phyloP scores from a whole-genome alignment of 2,113 vertebrate species.

The Neolamprologus ventralis region DNA sequence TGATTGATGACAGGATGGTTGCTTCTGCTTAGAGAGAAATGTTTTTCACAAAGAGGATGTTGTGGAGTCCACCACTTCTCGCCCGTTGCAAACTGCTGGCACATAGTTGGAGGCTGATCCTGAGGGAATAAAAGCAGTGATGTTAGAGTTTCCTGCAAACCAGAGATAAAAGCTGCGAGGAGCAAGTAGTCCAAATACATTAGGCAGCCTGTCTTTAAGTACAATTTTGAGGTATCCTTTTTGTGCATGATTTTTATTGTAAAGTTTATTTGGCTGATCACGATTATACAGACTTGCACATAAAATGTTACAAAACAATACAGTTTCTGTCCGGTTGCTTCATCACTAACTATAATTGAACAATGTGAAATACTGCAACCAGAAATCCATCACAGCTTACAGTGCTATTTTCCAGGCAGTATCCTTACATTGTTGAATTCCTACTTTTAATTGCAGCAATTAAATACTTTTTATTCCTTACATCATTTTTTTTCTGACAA shows the following conservation, averaged over 20 bases:
- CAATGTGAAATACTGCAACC: not conserved
- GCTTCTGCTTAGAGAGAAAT: constrained; percentile 20
- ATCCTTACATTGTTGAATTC: not conserved
- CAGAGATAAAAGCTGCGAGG: not conserved
- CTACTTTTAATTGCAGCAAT: not conserved
- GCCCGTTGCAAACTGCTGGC: constrained; percentile 91
- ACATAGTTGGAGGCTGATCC: constrained; percentile 82
- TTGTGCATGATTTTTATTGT: not conserved
- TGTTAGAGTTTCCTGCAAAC: not conserved
- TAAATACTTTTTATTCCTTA: not conserved
- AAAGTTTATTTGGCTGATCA: not conserved
- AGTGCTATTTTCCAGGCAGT: not conserved
- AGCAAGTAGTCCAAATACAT: not conserved
- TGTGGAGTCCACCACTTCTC: constrained; percentile 93
- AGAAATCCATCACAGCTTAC: not conserved
- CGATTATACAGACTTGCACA: not conserved
- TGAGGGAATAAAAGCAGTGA: constrained; percentile 27
- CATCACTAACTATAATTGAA: not conserved
- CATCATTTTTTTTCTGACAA: not conserved
- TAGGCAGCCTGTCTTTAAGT: not conserved
- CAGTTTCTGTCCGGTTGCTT: not conserved
- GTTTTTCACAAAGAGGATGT: constrained; percentile 87
- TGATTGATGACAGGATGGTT: constrained; percentile 2
- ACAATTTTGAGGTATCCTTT: not conserved
- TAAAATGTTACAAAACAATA: not conserved